Evolutionary conservation across 2,113 vertebrate species (phyloP), one percentile per base, ranked within the genome.

Genomic region (Castor canadensis): DNA sequence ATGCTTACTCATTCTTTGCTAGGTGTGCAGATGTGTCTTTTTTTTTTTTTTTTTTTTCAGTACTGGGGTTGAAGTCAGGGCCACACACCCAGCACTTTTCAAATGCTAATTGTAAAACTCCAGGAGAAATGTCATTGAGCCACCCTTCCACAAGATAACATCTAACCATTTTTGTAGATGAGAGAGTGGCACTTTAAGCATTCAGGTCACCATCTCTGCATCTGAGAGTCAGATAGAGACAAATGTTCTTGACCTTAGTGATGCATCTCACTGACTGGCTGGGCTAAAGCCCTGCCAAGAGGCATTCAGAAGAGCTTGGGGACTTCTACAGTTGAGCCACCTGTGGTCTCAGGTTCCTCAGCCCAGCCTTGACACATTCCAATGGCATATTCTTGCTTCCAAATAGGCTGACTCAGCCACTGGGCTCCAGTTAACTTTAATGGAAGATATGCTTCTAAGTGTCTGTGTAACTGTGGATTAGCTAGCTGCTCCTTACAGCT

Each of bases 401-500:
- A 7, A 79, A 4, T 43, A 81, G 60, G 67, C 60, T 19, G 77
- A 26, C 82, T 40, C 32, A 43, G 49, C 81, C 95, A 40, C 77
- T 87, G 3, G 45, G 40, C 94, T 95, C 64, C 79, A 60, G 5
- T 87, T 93, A 58, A 62, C 75, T 69, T 79, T 52, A 35, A n/a
- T 17, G 9, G 91, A 84, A 89, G 92, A 47, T 35, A 15, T 8
- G 6, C 58, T 56, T 93, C 77, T 76, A 95, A 96, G 96, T 91
- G 49, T 83, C 94, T 17, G 0, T 73, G 11, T 80, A 38, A 79
- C 92, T 94, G 58, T 81, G 96, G 96, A 92, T 95, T 96, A 96
- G 92, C 95, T 97, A 96, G 94, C 89, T 90, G 72, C 91, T 66
- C 95, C 93, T 95, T 96, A 93, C 86, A 96, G 97, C 98, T 98